These are phyloP conservation scores for Parelbella ahira DNA, from an alignment of 2,888 invertebrate genomes.

Conservation along the genomic window DNA sequence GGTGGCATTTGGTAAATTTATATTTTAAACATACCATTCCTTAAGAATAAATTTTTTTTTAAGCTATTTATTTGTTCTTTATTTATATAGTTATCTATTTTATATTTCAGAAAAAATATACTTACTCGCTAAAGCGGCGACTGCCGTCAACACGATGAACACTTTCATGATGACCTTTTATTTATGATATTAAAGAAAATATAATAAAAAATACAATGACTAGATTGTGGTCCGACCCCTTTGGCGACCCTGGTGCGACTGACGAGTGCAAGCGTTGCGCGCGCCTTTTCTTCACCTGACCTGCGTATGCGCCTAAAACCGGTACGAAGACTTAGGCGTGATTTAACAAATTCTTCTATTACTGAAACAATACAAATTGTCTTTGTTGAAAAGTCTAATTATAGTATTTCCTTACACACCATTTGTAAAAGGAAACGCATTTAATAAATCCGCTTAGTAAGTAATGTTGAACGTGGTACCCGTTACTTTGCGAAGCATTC, in stretches of 20 bases:
- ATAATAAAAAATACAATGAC: conserved; percentile 63
- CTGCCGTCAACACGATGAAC: conserved; percentile 72
- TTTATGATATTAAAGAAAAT: conserved; percentile 50
- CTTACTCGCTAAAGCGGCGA: conserved; percentile 73
- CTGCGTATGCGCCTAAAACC: conserved; percentile 62
- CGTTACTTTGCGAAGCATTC: no score
- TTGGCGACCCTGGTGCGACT: conserved; percentile 71
- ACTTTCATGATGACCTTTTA: conserved; percentile 74
- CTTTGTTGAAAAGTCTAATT: conserved; percentile 31
- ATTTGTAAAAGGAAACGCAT: no score
- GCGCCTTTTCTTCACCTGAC: conserved; percentile 73
- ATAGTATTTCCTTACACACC: no score
- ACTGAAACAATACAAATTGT: conserved; percentile 59
- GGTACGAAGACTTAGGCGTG: conserved; percentile 65
- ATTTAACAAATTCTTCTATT: conserved; percentile 64
- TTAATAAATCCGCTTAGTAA: no score
- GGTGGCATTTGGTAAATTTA: no score
- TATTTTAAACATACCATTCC: no score
- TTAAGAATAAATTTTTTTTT: no score
- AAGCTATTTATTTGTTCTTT: no score
- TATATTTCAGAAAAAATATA: neutral
- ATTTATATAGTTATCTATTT: no score
- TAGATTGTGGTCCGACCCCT: conserved; percentile 72
- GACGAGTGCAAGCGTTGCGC: conserved; percentile 59
- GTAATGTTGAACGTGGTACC: no score